A percentile compares a stretch with the other conserved stretches of the same genome.
Conservation (phyloP, 35 echinoderm and acorn worm species). For the Heliocidaris erythrogramma region DNA sequence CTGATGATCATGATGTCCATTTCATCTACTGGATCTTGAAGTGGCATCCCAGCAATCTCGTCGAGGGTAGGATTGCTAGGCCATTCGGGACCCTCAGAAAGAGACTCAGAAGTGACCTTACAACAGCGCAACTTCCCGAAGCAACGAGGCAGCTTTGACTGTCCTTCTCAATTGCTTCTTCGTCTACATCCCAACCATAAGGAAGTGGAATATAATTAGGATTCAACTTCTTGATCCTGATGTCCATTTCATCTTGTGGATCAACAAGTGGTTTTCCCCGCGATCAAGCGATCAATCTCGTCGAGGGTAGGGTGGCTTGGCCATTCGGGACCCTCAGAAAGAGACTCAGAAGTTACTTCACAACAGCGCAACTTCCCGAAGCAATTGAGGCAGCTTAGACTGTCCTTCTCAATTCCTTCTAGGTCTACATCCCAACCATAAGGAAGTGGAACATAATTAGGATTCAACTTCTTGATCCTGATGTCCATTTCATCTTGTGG, state of each 20-base stretch:
- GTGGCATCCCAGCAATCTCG: background rate
- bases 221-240: background rate
- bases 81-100: background rate
- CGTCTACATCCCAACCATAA: background rate
- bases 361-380: background rate
- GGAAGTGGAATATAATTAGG: background rate
- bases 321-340: background rate
- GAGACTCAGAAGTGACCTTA: background rate
- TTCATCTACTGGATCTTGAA: background rate
- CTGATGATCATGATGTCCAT: background rate
- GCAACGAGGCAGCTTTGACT: background rate
- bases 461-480: background rate
- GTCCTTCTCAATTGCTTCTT: background rate
- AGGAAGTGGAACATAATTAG: background rate
- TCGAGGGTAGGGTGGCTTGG: background rate
- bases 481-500: background rate
- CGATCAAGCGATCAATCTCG: background rate
- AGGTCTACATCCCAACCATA: background rate
- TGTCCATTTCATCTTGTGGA: background rate
- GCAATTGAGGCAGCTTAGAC: background rate
- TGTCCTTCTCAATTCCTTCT: background rate
- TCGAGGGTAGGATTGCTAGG: background rate
- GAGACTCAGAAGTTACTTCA: background rate
- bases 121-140: background rate
- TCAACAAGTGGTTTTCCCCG: background rate